A percentile compares a stretch with the other conserved stretches of the same genome.
Evolutionary conservation across 2,113 vertebrate species (phyloP).

Genomic region (Ceuthmochares aereus): DNA sequence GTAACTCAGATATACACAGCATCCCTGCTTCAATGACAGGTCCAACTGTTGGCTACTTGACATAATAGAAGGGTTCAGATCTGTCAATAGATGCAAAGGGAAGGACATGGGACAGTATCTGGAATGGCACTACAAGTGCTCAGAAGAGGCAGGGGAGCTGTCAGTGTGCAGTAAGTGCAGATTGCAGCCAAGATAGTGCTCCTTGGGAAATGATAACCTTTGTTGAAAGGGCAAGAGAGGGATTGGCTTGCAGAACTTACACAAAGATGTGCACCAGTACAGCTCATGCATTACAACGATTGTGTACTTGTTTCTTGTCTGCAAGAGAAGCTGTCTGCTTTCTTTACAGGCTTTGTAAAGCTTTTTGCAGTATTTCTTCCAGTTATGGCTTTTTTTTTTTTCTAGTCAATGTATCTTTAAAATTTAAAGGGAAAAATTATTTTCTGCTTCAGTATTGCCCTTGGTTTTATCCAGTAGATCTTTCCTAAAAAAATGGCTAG

Average conservation of each 20-base stretch:
- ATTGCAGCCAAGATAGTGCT: not conserved
- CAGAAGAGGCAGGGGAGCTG: not conserved
- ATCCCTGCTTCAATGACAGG: conserved; percentile 48
- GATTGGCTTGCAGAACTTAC: not conserved
- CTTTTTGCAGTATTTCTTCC: not conserved
- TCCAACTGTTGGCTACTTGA: conserved; percentile 61
- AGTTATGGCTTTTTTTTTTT: not conserved
- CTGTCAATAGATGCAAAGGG: not conserved
- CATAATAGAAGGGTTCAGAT: conserved; percentile 62
- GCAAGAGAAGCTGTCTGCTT: not conserved
- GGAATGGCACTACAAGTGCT: conserved; percentile 43
- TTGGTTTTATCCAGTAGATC: not conserved
- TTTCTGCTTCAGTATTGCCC: not conserved
- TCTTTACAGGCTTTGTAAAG: not conserved
- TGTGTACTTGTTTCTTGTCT: not conserved
- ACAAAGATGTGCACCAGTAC: not conserved
- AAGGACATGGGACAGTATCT: not conserved
- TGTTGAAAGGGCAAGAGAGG: conserved; percentile 44
- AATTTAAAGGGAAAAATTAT: not conserved
- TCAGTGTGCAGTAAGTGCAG: not conserved
- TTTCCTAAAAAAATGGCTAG: not conserved
- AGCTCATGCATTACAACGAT: not conserved
- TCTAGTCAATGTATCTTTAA: not conserved
- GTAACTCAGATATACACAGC: conserved; percentile 31
- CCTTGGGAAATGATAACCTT: conserved; percentile 21